phyloP scores from a whole-genome alignment of 2,113 vertebrate genomes.

The Leucoraja erinaceus region DNA sequence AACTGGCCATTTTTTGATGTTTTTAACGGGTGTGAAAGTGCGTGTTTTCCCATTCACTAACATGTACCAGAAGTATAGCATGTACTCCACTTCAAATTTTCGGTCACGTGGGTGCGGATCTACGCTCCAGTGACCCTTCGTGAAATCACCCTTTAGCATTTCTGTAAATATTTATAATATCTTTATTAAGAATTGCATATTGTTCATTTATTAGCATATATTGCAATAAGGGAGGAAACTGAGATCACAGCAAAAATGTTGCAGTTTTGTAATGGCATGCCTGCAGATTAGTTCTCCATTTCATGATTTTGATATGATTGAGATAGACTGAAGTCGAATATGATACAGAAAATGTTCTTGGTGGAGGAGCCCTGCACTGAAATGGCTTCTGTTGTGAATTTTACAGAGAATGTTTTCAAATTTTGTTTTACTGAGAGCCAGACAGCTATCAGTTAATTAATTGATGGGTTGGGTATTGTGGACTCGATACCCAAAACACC shows the following conservation, averaged over 20 bases:
- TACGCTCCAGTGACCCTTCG: no score
- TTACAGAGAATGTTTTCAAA: background rate
- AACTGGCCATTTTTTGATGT: no score
- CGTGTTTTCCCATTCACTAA: no score
- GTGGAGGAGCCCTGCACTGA: background rate
- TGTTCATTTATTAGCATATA: background rate
- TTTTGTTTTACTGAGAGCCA: background rate
- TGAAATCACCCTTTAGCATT: no score
- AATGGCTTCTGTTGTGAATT: conserved; percentile 12
- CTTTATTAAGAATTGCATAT: background rate
- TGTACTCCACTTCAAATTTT: no score
- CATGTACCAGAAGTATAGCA: no score
- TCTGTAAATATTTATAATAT: background rate
- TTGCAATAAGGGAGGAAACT: background rate
- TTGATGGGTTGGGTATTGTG: background rate
- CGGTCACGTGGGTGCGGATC: no score
- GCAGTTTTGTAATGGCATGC: background rate
- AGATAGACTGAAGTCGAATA: background rate
- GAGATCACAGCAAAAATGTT: background rate
- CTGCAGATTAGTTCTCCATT: background rate
- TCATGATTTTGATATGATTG: background rate
- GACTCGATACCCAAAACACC: no score
- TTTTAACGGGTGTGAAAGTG: no score
- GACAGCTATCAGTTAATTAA: background rate
- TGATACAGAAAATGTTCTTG: background rate